A percentile compares a stretch with the other conserved stretches of the same genome.
These are phyloP conservation scores for Dolichomitus sp. DNA, from an alignment of 2,888 invertebrate genomes.

Conservation along the genomic window DNA sequence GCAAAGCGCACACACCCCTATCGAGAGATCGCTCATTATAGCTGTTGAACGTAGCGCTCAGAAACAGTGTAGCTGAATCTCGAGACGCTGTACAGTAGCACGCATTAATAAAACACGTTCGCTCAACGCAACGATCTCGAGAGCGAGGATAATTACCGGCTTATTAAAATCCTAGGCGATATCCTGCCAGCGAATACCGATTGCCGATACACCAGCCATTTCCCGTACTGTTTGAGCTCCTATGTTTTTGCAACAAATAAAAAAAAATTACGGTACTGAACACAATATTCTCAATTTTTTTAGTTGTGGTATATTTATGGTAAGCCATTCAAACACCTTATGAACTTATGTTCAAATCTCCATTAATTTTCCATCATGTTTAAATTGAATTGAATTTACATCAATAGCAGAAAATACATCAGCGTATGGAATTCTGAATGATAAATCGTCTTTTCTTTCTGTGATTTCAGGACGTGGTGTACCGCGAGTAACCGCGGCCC, in stretches of 20 bases:
- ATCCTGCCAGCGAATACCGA: slow-evolving; percentile 53
- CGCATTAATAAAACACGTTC: slow-evolving; percentile 67
- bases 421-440: not conserved
- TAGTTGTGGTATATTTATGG: not conserved
- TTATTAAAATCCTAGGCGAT: slow-evolving; percentile 64
- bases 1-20: slow-evolving; percentile 21
- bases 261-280: not conserved
- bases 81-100: slow-evolving; percentile 50
- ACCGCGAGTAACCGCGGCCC: slow-evolving; percentile 85
- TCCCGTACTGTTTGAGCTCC: not conserved
- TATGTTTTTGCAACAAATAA: not conserved
- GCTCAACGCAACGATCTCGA: slow-evolving; percentile 27
- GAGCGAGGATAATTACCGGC: slow-evolving; percentile 62
- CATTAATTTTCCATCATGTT: no score
- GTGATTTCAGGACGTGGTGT: slow-evolving; percentile 86
- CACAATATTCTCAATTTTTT: not conserved
- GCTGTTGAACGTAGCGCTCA: slow-evolving; percentile 41
- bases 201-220: slow-evolving; percentile 11
- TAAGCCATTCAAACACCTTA: not conserved
- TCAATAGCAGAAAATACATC: no score
- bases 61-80: slow-evolving; percentile 19
- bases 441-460: slow-evolving; percentile 31
- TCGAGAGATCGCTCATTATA: slow-evolving; percentile 53
- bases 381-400: no score
- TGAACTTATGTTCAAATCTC: not conserved